Base-by-base conservation (phyloP, 2,888 invertebrate species). In the Blastobasis lacticolella region DNA sequence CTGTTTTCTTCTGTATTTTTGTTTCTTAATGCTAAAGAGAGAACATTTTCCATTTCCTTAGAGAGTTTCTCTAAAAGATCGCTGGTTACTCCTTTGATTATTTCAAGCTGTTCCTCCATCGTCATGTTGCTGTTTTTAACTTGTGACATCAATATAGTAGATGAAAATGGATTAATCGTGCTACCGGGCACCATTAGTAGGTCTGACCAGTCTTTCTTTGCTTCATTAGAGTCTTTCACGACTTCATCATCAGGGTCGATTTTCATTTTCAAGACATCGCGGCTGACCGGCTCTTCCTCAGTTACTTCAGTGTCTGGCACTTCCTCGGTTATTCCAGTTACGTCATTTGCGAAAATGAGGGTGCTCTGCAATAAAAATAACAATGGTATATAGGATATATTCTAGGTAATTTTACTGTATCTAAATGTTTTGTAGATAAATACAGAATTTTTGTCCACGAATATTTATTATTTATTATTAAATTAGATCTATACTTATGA, bases 21-120 rank as follows among this genome's bases (percentile, higher is more conserved):
- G n/a, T 75, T 71, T 1, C 50, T 64, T n/a, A 84, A 54, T 4
- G 80, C 83, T 46, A 72, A 78, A 1, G 74, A 55, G 0, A 85
- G 61, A 5, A 87, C 67, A 46, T 76, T 78, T 3, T 69, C 73
- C 76, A 87, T 74, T 66, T 88, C 86, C 51, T 61, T 77, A 56
- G 83, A 73, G 44, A 85, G 75, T 4, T 70, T 70, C 38, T 68
- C 58, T 7, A 77, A 70, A 9, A 87, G 83, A 50, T 78, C 69
- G 43, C 73, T 71, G 0, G 85, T 80, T 45, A 80, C 71, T 59
- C 72, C 71, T 58, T 87, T 82, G 37, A 87, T 82, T 10, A 78
- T 82, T 59, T 77, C 72, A 1, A 86, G 54, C 57, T 86, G 83
- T 61, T 85, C 84, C 64, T 87, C 87, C 0, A 71, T 59, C 1